Evolutionary conservation across 2,113 vertebrate genomes (phyloP).

Genomic region (Nycticebus coucang): DNA sequence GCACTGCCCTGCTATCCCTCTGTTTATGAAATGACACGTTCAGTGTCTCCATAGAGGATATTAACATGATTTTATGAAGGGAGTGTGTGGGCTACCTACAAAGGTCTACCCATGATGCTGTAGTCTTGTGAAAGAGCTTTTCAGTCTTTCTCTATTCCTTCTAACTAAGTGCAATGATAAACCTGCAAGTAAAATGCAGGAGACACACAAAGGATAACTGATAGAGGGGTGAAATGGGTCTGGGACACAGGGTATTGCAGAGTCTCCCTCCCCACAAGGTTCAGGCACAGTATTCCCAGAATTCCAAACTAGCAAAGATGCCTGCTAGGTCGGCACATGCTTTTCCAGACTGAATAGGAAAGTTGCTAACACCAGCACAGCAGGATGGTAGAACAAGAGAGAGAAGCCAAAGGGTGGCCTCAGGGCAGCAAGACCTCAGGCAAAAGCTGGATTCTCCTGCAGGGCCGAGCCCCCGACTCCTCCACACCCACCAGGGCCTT

Average conservation of each 20-base stretch:
- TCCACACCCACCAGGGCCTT: background rate
- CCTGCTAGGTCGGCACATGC: background rate
- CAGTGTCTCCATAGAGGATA: background rate
- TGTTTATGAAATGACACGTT: background rate
- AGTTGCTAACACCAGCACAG: too few relatives aligned
- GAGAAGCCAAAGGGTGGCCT: background rate
- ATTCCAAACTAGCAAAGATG: background rate
- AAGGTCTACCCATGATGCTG: background rate
- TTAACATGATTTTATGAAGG: background rate
- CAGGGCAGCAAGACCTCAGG: rapidly evolving
- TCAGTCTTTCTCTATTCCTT: background rate
- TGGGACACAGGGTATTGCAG: background rate
- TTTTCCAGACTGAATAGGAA: background rate
- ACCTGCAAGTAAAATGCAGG: background rate
- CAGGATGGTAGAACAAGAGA: background rate
- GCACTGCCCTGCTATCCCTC: background rate
- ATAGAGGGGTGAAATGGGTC: background rate
- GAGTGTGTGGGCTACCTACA: background rate
- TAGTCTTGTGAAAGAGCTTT: background rate
- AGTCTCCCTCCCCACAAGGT: background rate
- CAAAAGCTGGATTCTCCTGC: rapidly evolving
- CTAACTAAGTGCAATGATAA: background rate
- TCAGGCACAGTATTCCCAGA: background rate
- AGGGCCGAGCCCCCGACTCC: too few relatives aligned
- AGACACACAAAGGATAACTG: background rate